Percentiles rank a stretch among this genome's conserved stretches.
phyloP scores from a whole-genome alignment of 2,113 vertebrate species.

The Pardalotus punctatus region DNA sequence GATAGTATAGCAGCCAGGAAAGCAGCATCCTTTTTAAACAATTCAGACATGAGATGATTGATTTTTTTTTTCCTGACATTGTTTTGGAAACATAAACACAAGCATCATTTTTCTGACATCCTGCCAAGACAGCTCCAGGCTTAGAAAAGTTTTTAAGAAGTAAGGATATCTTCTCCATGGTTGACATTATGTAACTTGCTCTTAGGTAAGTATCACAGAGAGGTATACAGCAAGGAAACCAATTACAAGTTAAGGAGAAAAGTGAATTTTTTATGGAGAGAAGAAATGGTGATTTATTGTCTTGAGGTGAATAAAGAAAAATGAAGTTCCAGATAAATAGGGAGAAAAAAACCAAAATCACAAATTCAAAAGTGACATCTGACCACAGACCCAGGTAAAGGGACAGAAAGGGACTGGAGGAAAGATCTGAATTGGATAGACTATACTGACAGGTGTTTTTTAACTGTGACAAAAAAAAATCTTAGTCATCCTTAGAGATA shows the following conservation, averaged over 20 bases:
- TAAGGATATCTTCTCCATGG: neutral
- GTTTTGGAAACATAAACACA: neutral
- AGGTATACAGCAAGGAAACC: neutral
- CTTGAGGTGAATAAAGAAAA: constrained; percentile 14
- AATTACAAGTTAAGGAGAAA: constrained; percentile 47
- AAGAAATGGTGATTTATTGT: constrained; percentile 8
- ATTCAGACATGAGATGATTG: neutral
- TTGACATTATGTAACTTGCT: neutral
- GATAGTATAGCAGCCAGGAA: neutral
- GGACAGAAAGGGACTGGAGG: neutral
- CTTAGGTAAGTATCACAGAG: neutral
- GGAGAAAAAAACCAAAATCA: neutral
- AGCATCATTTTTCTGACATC: neutral
- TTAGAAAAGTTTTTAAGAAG: constrained; percentile 12
- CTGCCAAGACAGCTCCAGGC: neutral
- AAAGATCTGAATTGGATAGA: neutral
- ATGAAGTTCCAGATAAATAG: neutral
- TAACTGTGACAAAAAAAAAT: neutral
- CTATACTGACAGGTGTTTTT: neutral
- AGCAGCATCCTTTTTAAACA: constrained; percentile 24
- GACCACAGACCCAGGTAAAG: neutral
- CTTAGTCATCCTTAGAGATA: neutral
- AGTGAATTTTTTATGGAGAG: neutral
- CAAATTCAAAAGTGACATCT: constrained; percentile 17
- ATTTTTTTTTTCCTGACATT: neutral